Conservation (phyloP, 2,113 vertebrate species). For the Columbina picui region DNA sequence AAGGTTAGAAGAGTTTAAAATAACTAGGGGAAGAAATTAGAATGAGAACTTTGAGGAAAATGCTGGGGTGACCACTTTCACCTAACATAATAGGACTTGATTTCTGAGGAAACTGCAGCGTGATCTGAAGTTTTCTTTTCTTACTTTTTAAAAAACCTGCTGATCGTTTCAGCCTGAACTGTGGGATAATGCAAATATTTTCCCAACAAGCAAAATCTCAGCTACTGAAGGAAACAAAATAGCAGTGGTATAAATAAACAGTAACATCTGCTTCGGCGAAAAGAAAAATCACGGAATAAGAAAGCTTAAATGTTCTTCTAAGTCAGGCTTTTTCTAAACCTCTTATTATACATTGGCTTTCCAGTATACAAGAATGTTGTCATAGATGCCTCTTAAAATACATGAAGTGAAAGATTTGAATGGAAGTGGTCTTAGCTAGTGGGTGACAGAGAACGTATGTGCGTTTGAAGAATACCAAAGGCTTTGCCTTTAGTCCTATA, state of each 20-base stretch:
- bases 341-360: background rate
- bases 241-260: background rate
- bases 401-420: background rate
- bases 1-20: background rate
- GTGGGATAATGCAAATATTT: background rate
- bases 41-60: background rate
- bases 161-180: background rate
- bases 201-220: background rate
- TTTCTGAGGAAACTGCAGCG: background rate
- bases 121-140: background rate
- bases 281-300: background rate
- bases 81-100: background rate
- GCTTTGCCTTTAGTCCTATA: background rate
- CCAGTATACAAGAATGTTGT: background rate
- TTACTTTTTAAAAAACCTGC: background rate
- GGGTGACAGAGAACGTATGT: background rate
- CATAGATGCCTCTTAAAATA: background rate
- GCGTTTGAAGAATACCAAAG: background rate
- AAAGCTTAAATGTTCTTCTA: background rate
- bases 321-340: background rate
- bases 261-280: slow-evolving; percentile 15
- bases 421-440: background rate
- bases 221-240: background rate
- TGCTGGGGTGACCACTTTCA: background rate
- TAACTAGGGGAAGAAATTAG: background rate